Evolutionary conservation across 1,140 invertebrate species (phyloP), one percentile per base, ranked within the genome.

Genomic region (Reticulitermes speratus): DNA sequence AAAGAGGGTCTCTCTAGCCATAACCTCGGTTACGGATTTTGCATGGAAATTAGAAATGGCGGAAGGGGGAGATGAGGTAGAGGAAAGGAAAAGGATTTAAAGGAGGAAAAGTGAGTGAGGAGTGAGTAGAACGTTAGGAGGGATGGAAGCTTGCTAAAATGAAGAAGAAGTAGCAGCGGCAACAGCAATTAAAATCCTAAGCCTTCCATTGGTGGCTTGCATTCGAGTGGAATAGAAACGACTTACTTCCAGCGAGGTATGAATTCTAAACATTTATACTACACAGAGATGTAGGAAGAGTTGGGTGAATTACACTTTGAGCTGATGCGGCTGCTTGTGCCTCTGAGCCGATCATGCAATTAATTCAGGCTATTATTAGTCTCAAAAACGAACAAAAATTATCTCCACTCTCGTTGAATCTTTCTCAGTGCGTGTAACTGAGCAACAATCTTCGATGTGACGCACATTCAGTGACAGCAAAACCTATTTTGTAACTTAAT

Each of bases 1-100:
- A 65, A 38, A 84, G 59, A 65, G 48, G 84, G n/a, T 75, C 65
- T 65, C 59, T 25, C 65, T 75, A 19, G n/a, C 65, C n/a, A 75
- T 75, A 75, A 75, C 65, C 65, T 19, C 48, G 59, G 84, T 6
- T 65, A 84, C 84, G 84, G 84, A 84, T 84, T 84, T 84, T 48
- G 84, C 84, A 84, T 84, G 59, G 84, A 84, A 84, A 84, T 84
- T 84, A 84, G 84, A 84, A 84, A 84, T 84, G 84, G 84, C 84
- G n/a, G 84, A 84, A 52, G 84, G 59, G 48, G 84, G 59, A 48
- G 59, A 55, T 16, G 48, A 48, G 84, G 48, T 9, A 21, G 84
- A 32, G 52, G 38, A 59, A 65, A 55, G 83, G 83, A 55, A 55
- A 55, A 55, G 83, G 83, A 55, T 55, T 45, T 45, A 84, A 84